Evolutionary conservation across 2,113 vertebrate species (phyloP).

Genomic region (Percopsis transmontana): DNA sequence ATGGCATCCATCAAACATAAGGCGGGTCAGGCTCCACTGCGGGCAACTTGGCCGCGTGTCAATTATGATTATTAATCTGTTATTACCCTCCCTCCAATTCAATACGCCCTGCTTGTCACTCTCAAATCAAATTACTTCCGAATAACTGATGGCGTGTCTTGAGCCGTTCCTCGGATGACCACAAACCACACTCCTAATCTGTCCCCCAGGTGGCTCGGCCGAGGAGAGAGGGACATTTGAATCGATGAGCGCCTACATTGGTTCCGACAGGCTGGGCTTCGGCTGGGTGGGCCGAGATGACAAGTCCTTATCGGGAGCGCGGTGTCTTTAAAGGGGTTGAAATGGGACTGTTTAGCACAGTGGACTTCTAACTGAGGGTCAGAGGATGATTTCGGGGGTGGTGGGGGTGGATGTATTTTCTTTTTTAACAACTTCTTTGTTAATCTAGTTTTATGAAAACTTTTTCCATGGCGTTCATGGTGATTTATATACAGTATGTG

Average conservation of each 20-base stretch:
- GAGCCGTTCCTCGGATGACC: slow-evolving; percentile 31
- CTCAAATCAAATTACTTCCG: slow-evolving; percentile 57
- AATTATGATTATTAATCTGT: slow-evolving; percentile 57
- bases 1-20: slow-evolving; percentile 45
- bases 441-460: no score
- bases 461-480: no score
- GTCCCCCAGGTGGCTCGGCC: slow-evolving; percentile 43
- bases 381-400: not conserved
- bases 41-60: slow-evolving; percentile 47
- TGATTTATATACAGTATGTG: no score
- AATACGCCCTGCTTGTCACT: slow-evolving; percentile 40
- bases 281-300: slow-evolving; percentile 43
- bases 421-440: no score
- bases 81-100: slow-evolving; percentile 28
- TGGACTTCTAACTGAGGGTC: slow-evolving; percentile 6
- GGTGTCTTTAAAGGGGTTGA: slow-evolving; percentile 3
- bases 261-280: slow-evolving; percentile 58
- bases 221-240: slow-evolving; percentile 51
- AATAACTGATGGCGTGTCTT: slow-evolving; percentile 61
- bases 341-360: slow-evolving; percentile 32
- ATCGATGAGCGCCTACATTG: slow-evolving; percentile 61
- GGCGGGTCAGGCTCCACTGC: not conserved
- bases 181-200: slow-evolving; percentile 31
- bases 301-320: slow-evolving; percentile 42
- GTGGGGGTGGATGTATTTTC: no score